Conservation (phyloP, 2,113 vertebrate genomes). For the Paracanthobrama guichenoti region DNA sequence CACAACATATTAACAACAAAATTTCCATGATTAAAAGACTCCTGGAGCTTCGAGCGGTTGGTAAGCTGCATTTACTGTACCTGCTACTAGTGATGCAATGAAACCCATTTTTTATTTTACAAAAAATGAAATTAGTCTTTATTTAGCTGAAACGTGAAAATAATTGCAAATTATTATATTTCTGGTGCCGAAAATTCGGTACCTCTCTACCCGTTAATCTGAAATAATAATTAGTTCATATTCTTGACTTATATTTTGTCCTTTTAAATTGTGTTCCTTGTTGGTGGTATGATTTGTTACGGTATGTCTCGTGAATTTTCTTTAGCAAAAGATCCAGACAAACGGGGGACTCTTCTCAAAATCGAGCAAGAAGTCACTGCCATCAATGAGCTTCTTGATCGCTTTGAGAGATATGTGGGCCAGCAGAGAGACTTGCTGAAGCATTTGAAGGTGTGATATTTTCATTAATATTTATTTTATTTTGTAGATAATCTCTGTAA, state of each 20-base stretch:
- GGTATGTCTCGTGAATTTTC: neutral
- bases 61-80: slow-evolving; percentile 54
- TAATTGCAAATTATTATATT: neutral
- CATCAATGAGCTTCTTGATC: slow-evolving; percentile 65
- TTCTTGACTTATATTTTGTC: neutral
- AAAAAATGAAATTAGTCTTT: too few species aligned
- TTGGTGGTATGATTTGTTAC: neutral
- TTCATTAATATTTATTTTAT: neutral
- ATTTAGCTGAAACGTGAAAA: too few species aligned
- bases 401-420: slow-evolving; percentile 66
- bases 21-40: slow-evolving; percentile 63
- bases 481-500: neutral
- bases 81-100: too few species aligned
- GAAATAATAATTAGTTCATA: neutral
- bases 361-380: slow-evolving; percentile 66
- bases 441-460: slow-evolving; percentile 67
- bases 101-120: too few species aligned
- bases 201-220: neutral
- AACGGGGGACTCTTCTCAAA: slow-evolving; percentile 61
- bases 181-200: neutral
- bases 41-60: slow-evolving; percentile 67
- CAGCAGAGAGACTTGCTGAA: slow-evolving; percentile 66
- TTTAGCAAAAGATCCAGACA: slow-evolving; percentile 68
- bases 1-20: slow-evolving; percentile 63
- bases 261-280: neutral